These are phyloP conservation scores for Myathropa florea DNA, from an alignment of 2,888 invertebrate species.

Conservation along the genomic window DNA sequence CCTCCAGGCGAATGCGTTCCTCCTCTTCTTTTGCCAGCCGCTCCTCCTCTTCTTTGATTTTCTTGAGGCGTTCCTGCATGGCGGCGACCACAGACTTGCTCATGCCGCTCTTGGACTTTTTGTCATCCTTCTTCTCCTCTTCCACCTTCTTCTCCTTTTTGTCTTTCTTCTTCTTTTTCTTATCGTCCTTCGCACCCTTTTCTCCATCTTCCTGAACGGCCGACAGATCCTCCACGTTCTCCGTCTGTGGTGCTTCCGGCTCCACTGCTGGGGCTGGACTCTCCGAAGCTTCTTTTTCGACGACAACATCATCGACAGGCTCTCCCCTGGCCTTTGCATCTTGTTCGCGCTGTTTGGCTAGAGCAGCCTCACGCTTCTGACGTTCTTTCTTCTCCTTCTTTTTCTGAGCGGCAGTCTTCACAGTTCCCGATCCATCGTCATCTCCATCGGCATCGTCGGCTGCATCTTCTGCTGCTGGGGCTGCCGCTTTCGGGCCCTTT, in stretches of 20 bases:
- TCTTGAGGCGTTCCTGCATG: slow-evolving; percentile 95
- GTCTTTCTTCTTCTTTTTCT: slow-evolving; percentile 80
- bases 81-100: slow-evolving; percentile 93
- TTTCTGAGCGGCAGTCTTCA: slow-evolving; percentile 92
- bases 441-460: slow-evolving; percentile 73
- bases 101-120: slow-evolving; percentile 86
- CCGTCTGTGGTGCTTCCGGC: slow-evolving; percentile 72
- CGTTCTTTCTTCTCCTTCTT: slow-evolving; percentile 94
- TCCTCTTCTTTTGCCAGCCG: slow-evolving; percentile 87
- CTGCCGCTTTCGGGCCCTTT: slow-evolving; percentile 63
- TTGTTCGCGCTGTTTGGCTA: slow-evolving; percentile 76
- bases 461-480: slow-evolving; percentile 77
- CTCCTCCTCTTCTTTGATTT: slow-evolving; percentile 94
- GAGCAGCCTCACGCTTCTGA: slow-evolving; percentile 86
- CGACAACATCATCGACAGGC: slow-evolving; percentile 65
- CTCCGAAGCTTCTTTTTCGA: slow-evolving; percentile 34
- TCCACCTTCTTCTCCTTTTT: slow-evolving; percentile 79
- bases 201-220: slow-evolving; percentile 60
- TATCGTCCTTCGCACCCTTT: slow-evolving; percentile 78
- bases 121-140: slow-evolving; percentile 82
- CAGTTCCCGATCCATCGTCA: slow-evolving; percentile 83
- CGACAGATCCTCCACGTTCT: background rate
- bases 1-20: slow-evolving; percentile 87
- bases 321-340: slow-evolving; percentile 74
- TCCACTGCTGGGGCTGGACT: slow-evolving; percentile 70